Conservation (phyloP, 2,888 invertebrate genomes). For the Amorpha juglandis region DNA sequence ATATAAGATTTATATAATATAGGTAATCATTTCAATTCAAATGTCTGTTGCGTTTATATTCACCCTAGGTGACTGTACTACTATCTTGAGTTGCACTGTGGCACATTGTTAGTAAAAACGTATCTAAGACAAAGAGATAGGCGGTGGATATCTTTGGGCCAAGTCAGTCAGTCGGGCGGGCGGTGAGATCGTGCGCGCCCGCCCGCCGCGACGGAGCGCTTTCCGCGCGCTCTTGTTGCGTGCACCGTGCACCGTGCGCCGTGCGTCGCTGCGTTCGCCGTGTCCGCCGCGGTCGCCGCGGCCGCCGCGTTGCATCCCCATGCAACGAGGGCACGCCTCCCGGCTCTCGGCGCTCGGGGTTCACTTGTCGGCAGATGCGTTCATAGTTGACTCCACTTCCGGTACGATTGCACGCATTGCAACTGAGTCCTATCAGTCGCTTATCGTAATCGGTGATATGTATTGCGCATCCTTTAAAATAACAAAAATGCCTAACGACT, state of each 20-base stretch:
- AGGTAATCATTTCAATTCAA: no score
- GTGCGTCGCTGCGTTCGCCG: constrained; percentile 39
- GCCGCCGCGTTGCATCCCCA: constrained; percentile 50
- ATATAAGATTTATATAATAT: no score
- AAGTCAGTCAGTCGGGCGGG: constrained; percentile 59
- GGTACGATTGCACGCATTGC: constrained; percentile 32
- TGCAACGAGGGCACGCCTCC: constrained; percentile 58
- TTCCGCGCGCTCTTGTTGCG: constrained; percentile 46
- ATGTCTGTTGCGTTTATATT: not conserved
- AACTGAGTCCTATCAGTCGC: not conserved
- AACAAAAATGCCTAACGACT: constrained; percentile 19
- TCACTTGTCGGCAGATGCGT: constrained; percentile 41
- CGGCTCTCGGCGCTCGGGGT: constrained; percentile 36
- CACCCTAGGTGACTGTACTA: not conserved
- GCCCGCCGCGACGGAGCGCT: constrained; percentile 47
- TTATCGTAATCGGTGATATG: constrained; percentile 7
- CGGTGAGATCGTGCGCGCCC: constrained; percentile 52
- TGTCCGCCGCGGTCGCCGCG: constrained; percentile 37
- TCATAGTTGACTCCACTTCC: constrained; percentile 48
- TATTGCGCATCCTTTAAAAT: not conserved
- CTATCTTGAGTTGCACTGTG: constrained; percentile 4
- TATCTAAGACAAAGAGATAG: constrained; percentile 42
- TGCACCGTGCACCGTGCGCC: constrained; percentile 48
- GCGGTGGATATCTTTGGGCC: constrained; percentile 45
- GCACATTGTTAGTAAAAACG: constrained; percentile 32